Base-by-base conservation (phyloP, 2,797 vertebrate species). In the Uromys caudimaculatus region DNA sequence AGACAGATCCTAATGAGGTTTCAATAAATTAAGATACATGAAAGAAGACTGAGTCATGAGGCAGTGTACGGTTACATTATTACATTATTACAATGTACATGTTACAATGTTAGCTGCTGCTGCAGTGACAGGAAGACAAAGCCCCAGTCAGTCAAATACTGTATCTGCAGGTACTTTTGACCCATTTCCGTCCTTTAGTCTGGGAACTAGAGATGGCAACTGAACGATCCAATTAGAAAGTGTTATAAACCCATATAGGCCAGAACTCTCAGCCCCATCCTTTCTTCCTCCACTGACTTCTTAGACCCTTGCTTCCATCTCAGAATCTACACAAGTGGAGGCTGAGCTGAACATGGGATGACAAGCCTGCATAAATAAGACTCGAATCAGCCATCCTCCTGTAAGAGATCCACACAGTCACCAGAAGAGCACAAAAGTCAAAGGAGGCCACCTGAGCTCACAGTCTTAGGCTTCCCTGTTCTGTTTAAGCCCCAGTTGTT, bases 401-500 rank as follows among this genome's bases (percentile, higher is more conserved):
- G 0, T 56, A 92, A 73, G 58, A 83, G 27, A 56, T 6, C 13
- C 3, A 24, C 62, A 38, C 24, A 6, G 82, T 76, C 62, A 93
- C 94, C 58, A 93, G 73, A 69, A 73, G 50, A 89, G 87, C 29
- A 6, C 32, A 17, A 54, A 90, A 78, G 71, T 87, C 77, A 38
- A 32, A 0, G 58, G 67, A 88, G 21, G 69, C 56, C 29, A 44
- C 35, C 19, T 81, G 75, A 69, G 38, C 38, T 16, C 38, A 52
- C 7, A 27, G 16, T 35, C 12, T 69, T 69, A 60, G 47, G 21
- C 88, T 84, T 83, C 60, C 38, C 69, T 95, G 56, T 38, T 82
- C 84, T n/a, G 54, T 69, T 93, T 87, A 89, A 94, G 50, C 89
- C 44, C n/a, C 16, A 76, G 16, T 60, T 87, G 41, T 76, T 54